Percentiles rank a stretch among this genome's conserved stretches.
phyloP scores from a whole-genome alignment of 2,113 vertebrate genomes.

The Bos indicus region DNA sequence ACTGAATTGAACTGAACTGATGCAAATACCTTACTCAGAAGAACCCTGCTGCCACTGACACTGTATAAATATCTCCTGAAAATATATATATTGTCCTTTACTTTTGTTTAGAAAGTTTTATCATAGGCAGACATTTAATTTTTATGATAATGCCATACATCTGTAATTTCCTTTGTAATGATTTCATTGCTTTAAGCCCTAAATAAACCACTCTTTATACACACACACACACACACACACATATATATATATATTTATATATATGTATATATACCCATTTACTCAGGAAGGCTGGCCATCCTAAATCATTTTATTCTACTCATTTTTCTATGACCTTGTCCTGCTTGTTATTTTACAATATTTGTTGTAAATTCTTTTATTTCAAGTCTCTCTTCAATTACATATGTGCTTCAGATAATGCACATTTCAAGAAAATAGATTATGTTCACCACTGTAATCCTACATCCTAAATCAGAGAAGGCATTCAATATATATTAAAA shows the following conservation, averaged over 20 bases:
- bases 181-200: background rate
- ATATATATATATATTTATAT: too few species aligned
- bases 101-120: background rate
- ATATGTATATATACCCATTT: background rate
- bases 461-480: background rate
- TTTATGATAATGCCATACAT: background rate
- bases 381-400: background rate
- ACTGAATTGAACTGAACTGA: too few species aligned
- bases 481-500: background rate
- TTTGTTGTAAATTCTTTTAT: background rate
- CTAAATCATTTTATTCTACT: background rate
- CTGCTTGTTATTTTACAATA: background rate
- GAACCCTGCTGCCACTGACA: background rate
- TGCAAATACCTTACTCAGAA: background rate
- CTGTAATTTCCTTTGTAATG: background rate
- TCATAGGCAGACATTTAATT: background rate
- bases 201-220: background rate
- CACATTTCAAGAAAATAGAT: background rate
- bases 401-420: background rate
- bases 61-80: background rate
- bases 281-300: background rate
- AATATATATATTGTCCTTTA: background rate
- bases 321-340: background rate
- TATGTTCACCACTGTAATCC: background rate
- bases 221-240: too few species aligned